A percentile compares a stretch with the other conserved stretches of the same genome.
These are phyloP conservation scores for Grantiella picta DNA, from an alignment of 2,113 vertebrate species.

Conservation along the genomic window DNA sequence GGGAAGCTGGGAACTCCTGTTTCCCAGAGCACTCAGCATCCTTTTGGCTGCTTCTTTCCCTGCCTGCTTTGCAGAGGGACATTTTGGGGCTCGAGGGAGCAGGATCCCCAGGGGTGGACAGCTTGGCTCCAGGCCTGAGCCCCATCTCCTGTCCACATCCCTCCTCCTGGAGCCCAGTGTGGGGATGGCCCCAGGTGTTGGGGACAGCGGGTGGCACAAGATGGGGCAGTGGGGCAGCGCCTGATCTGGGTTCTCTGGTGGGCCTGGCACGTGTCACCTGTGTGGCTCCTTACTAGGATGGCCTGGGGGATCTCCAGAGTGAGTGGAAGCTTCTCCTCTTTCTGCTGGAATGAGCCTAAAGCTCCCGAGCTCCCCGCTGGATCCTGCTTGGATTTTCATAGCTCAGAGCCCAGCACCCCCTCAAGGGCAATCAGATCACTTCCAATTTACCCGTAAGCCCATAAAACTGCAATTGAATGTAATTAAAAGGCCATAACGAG, in stretches of 20 bases:
- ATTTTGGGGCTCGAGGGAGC: background rate
- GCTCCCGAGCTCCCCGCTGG: background rate
- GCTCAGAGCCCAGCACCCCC: slow-evolving; percentile 59
- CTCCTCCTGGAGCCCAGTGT: accelerated
- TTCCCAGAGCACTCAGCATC: background rate
- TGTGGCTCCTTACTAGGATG: background rate
- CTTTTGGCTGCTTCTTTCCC: background rate
- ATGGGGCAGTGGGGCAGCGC: background rate
- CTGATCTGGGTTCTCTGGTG: accelerated
- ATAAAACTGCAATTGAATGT: slow-evolving; percentile 59
- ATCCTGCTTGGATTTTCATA: slow-evolving; percentile 20
- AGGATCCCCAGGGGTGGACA: background rate
- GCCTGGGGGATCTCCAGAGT: background rate
- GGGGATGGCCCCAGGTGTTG: background rate
- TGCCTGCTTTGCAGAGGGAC: background rate
- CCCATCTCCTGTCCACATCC: background rate
- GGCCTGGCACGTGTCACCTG: background rate
- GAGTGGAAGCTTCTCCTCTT: background rate
- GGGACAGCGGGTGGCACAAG: background rate
- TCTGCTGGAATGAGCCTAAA: background rate
- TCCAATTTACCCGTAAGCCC: slow-evolving; percentile 54
- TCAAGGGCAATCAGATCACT: slow-evolving; percentile 62
- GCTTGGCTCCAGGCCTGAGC: background rate
- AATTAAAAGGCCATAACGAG: slow-evolving; percentile 68
- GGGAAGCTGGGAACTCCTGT: background rate